Percentiles rank a stretch among this genome's conserved stretches.
Conservation (phyloP, 2,888 invertebrate species). For the Diarsia dahlii region DNA sequence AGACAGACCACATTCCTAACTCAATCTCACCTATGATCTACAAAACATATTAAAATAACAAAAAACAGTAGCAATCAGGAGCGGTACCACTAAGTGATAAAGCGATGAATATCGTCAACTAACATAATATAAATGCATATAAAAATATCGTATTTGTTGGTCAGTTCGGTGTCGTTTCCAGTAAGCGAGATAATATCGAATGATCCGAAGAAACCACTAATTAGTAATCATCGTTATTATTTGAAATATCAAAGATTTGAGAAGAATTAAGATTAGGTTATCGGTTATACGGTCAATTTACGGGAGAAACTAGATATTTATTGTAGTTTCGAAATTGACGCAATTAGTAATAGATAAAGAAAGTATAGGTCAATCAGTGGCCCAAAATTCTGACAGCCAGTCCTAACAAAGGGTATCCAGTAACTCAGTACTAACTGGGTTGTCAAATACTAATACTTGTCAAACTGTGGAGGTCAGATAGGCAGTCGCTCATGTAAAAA, state of each 20-base stretch:
- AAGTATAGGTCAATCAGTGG: too few species aligned
- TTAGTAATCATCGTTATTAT: slow-evolving; percentile 62
- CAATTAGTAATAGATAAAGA: background rate
- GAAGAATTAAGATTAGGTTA: slow-evolving; percentile 38
- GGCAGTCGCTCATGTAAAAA: too few species aligned
- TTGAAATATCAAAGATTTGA: slow-evolving; percentile 46
- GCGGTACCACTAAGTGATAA: slow-evolving; percentile 30
- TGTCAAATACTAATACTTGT: too few species aligned
- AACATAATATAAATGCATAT: background rate
- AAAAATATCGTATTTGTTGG: slow-evolving; percentile 43
- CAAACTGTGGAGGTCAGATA: too few species aligned
- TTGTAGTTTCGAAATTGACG: background rate
- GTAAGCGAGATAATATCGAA: slow-evolving; percentile 62
- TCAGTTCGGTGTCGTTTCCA: slow-evolving; percentile 55
- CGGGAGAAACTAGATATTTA: slow-evolving; percentile 12
- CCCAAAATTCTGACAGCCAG: too few species aligned
- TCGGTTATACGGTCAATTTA: slow-evolving; percentile 15
- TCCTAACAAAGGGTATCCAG: too few species aligned
- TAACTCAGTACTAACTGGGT: too few species aligned
- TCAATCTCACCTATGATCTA: background rate
- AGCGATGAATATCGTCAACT: slow-evolving; percentile 48
- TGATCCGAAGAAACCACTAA: slow-evolving; percentile 52
- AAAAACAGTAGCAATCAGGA: slow-evolving; percentile 51
- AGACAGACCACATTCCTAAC: background rate
- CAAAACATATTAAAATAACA: slow-evolving; percentile 14